Evolutionary conservation across 2,113 vertebrate species (phyloP), one percentile per base, ranked within the genome.

Genomic region (Lasiurus cinereus): DNA sequence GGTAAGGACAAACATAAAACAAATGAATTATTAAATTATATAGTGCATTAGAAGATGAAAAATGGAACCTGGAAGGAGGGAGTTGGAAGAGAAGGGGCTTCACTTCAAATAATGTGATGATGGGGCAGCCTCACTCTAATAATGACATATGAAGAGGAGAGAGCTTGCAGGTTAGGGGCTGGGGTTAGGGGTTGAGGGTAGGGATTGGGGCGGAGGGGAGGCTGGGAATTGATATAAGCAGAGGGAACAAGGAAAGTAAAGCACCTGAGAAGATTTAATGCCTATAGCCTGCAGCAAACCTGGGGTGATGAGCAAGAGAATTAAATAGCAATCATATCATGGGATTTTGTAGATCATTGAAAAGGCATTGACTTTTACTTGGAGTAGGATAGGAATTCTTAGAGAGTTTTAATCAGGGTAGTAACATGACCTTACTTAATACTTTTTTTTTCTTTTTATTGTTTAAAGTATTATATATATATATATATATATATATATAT

Each of bases 341-440:
- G 59, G 76, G 11, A 12, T 50, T 85, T 83, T 74, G 39, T 27
- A 94, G 31, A 24, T 80, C 39, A 22, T 29, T 43, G 3, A 59
- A 72, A 87, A 92, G 52, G 62, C 3, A 27, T 33, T 18, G n/a
- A 50, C 5, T 66, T 93, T 92, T 78, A 79, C 29, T 69, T 82
- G 24, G 43, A 91, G 24, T 48, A 7, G 13, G n/a, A 18, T 59
- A 13, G 46, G n/a, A 82, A 62, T 73, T 21, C 39, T 64, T 56
- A 22, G 27, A 78, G 39, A 19, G 29, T 70, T 92, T 93, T 87
- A 80, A 72, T 56, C n/a, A 88, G 64, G 5, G 11, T n/a, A 80
- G 11, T 82, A 84, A 83, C 8, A 54, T 88, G n/a, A 78, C 54
- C 11, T 22, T 66, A 66, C 29, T 87, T 94, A 73, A 90, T 96